These are phyloP conservation scores for Agonopterix subpropinquella DNA, from an alignment of 2,888 invertebrate species.

Conservation along the genomic window DNA sequence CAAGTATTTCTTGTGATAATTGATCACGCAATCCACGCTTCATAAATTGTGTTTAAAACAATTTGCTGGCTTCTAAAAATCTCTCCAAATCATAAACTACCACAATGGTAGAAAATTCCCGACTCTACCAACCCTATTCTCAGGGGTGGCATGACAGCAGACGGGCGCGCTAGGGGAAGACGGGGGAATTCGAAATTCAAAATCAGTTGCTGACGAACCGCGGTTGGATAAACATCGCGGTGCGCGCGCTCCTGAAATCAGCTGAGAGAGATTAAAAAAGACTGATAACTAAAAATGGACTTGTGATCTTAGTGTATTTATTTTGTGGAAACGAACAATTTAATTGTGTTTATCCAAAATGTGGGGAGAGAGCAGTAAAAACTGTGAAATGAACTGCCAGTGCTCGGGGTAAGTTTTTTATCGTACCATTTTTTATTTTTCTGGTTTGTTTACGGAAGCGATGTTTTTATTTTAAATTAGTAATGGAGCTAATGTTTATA, in stretches of 20 bases:
- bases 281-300: constrained; percentile 41
- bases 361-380: constrained; percentile 60
- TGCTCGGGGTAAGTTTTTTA: constrained; percentile 56
- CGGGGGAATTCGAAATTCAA: constrained; percentile 12
- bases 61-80: neutral
- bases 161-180: constrained; percentile 13
- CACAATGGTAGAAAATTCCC: constrained; percentile 32
- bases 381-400: constrained; percentile 61
- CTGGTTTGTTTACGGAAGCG: too few species aligned
- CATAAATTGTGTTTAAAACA: too few species aligned
- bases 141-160: constrained; percentile 30
- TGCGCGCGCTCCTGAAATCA: constrained; percentile 9
- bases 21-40: too few species aligned
- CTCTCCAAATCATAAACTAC: constrained; percentile 24
- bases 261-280: constrained; percentile 31
- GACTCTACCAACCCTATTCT: constrained; percentile 22
- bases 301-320: constrained; percentile 29
- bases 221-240: constrained; percentile 12
- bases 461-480: too few species aligned
- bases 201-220: constrained; percentile 25
- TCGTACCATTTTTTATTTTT: neutral
- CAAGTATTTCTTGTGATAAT: too few species aligned
- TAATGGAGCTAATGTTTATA: too few species aligned
- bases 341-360: constrained; percentile 36
- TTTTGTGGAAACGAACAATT: constrained; percentile 11